Evolutionary conservation across 2,113 vertebrate species (phyloP), one percentile per base, ranked within the genome.

Genomic region (Chaenocephalus aceratus): DNA sequence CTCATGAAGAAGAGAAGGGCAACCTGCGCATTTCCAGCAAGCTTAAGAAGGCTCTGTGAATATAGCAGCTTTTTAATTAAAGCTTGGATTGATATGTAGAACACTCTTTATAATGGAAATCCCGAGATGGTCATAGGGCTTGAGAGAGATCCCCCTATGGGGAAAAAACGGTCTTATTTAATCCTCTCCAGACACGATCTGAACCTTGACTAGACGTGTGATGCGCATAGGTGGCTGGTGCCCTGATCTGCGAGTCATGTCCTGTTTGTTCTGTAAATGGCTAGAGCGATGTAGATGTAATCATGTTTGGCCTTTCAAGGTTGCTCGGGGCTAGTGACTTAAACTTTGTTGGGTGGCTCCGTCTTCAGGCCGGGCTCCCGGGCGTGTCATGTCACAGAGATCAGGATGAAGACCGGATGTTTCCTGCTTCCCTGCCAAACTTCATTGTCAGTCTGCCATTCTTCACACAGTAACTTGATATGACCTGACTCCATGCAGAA

Each of bases 31-130:
- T 79, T 90, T 92, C 86, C 86, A 89, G 87, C 48, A 10, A 77
- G 90, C 86, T 88, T 67, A 83, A 80, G 91, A 91, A 89, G 89
- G 86, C 85, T 77, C 72, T 61, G 74, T 92, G 94, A 94, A 96
- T 95, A 94, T 94, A 95, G 88, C 89, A 94, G 94, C 85, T 95
- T 93, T 94, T 95, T 96, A 95, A 96, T 95, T 95, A 96, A 94
- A 88, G 90, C 86, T 86, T 77, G 72, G 91, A 95, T 96, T 96
- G 94, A 96, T 94, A 94, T 96, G 95, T 89, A 95, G 94, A 95
- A 94, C 83, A 91, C 91, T 77, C 91, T 94, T 96, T 96, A 88
- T 94, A 85, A 95, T 95, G 94, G 89, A 94, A 95, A 96, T 96
- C 72, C 80, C 3, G 26, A 85, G 65, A 86, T 87, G 72, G 77